Conservation (phyloP, 1,140 invertebrate species). For the Hypsibius dujardini region DNA sequence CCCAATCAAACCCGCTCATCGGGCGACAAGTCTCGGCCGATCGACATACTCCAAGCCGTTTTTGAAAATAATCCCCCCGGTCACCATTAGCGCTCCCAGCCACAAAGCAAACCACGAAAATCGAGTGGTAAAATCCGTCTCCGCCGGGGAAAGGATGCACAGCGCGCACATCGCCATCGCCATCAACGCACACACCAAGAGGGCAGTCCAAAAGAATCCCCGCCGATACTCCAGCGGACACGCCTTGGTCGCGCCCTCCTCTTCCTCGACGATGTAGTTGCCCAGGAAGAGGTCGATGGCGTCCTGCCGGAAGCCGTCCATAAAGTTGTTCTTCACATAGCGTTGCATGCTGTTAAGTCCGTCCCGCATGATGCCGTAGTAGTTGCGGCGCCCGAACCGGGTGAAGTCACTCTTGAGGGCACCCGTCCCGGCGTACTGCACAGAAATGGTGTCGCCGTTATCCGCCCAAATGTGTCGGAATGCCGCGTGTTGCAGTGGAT, state of each 20-base stretch:
- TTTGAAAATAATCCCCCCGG: not conserved
- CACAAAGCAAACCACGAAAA: constrained; percentile 6
- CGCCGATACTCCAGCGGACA: constrained; percentile 48
- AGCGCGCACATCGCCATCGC: not conserved
- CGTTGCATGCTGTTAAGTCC: constrained; percentile 72
- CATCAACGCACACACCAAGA: not conserved
- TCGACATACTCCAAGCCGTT: constrained; percentile 9
- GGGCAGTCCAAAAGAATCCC: constrained; percentile 10
- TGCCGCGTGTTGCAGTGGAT: not conserved
- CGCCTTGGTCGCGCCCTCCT: constrained; percentile 49
- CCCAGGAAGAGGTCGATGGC: constrained; percentile 80
- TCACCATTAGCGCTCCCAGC: not conserved
- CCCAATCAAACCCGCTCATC: not conserved
- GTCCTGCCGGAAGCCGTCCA: constrained; percentile 84
- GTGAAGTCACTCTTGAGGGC: constrained; percentile 96
- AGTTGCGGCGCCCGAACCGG: constrained; percentile 82
- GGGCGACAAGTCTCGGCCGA: not conserved
- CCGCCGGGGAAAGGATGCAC: not conserved
- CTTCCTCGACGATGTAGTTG: constrained; percentile 60
- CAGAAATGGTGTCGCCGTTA: constrained; percentile 81
- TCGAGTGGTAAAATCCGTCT: constrained; percentile 10
- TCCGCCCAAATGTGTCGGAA: constrained; percentile 64
- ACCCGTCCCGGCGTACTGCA: constrained; percentile 88
- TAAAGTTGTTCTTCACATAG: constrained; percentile 96
- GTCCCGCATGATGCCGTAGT: constrained; percentile 62